These are phyloP conservation scores for Orchestes rusci DNA, from an alignment of 2,888 invertebrate species.

Conservation along the genomic window DNA sequence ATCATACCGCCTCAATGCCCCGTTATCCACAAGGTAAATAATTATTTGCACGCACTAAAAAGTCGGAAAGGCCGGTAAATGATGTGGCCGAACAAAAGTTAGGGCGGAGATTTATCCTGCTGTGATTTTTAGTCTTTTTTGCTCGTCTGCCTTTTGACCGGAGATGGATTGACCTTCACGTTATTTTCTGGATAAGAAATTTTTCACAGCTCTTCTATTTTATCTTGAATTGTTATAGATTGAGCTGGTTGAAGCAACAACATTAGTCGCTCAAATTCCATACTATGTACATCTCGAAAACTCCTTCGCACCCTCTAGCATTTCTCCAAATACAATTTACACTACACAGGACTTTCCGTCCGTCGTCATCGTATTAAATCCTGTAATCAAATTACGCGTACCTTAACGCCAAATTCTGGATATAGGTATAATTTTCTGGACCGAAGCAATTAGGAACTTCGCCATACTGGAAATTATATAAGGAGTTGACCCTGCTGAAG, in stretches of 20 bases:
- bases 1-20: slow-evolving; percentile 40
- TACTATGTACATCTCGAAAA: too few species aligned
- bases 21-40: slow-evolving; percentile 40
- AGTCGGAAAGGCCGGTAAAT: slow-evolving; percentile 33
- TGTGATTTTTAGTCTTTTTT: slow-evolving; percentile 18
- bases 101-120: slow-evolving; percentile 28
- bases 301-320: too few species aligned
- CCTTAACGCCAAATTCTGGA: slow-evolving; percentile 22
- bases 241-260: too few species aligned
- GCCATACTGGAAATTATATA: slow-evolving; percentile 22
- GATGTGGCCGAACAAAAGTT: slow-evolving; percentile 40
- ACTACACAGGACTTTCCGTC: too few species aligned
- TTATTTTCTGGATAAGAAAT: too few species aligned
- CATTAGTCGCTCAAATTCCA: too few species aligned
- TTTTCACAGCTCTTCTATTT: too few species aligned
- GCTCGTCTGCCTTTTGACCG: too few species aligned
- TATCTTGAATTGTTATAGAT: too few species aligned
- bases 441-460: slow-evolving; percentile 24
- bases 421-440: slow-evolving; percentile 24
- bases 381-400: slow-evolving; percentile 19
- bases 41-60: slow-evolving; percentile 39
- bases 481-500: slow-evolving; percentile 14
- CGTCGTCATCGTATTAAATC: too few species aligned
- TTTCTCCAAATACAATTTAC: too few species aligned
- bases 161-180: too few species aligned